These are phyloP conservation scores for Aphyosemion australe DNA, from an alignment of 2,113 vertebrate genomes.

Conservation along the genomic window DNA sequence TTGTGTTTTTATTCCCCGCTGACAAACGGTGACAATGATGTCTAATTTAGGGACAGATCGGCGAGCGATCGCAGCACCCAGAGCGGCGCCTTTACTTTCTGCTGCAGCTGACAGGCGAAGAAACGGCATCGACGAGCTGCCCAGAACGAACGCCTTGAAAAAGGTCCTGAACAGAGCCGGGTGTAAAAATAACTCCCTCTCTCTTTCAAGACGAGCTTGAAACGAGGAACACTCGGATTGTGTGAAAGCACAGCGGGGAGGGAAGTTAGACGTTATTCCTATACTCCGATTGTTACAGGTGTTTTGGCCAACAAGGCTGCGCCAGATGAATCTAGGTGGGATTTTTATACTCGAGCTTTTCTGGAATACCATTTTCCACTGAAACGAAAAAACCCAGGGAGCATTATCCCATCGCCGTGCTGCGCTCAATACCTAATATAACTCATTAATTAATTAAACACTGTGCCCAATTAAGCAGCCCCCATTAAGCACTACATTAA, in stretches of 20 bases:
- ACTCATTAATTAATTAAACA: conserved; percentile 79
- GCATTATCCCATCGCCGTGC: conserved; percentile 62
- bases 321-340: background rate
- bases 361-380: conserved; percentile 3
- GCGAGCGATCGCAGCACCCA: conserved; percentile 31
- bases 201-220: conserved; percentile 56
- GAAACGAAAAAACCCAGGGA: conserved; percentile 29
- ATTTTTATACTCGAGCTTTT: conserved; percentile 3
- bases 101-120: conserved; percentile 62
- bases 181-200: conserved; percentile 62
- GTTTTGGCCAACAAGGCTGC: background rate
- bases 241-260: conserved; percentile 29
- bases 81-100: conserved; percentile 34
- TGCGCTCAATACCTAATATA: conserved; percentile 64
- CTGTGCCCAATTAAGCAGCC: conserved; percentile 77
- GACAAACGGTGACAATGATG: conserved; percentile 46
- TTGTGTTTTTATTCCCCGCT: conserved; percentile 26
- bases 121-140: conserved; percentile 48
- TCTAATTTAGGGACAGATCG: conserved; percentile 51
- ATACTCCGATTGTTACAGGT: conserved; percentile 43
- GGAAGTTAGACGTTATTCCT: conserved; percentile 24
- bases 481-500: conserved; percentile 81
- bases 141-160: conserved; percentile 44
- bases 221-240: conserved; percentile 46
- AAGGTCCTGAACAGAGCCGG: conserved; percentile 51